Evolutionary conservation across 2,113 vertebrate species (phyloP), one percentile per base, ranked within the genome.

Genomic region (Hepsetus odoe): DNA sequence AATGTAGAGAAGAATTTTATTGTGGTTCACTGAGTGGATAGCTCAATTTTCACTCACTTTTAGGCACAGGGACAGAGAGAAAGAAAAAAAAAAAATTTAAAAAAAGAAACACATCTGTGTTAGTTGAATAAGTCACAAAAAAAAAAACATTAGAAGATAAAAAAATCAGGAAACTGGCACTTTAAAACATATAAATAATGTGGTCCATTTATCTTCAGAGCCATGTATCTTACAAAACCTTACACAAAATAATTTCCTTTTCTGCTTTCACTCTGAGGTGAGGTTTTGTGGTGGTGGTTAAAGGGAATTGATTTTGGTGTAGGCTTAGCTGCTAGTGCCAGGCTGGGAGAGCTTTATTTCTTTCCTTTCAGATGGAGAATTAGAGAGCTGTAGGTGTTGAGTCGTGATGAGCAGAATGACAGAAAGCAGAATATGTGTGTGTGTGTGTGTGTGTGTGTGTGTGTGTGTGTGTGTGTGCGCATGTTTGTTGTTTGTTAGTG

Each of bases 251-350:
- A 38, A 55, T 14, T 42, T 68, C 18, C 42, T 38, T 35, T 30
- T 79, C 11, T 79, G 40, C 64, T 73, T 58, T 22, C 32, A 32
- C 20, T 61, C 30, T 61, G 58, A 32, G 28, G 32, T 61, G 28
- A 76, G 61, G 71, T 68, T 83, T 77, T 80, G 51, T 77, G 72
- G 51, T 53, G 62, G 67, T 75, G 72, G 72, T 74, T 71, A 76
- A 42, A 64, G 68, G 56, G 71, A 80, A 84, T 71, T 80, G 77
- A 87, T 85, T 82, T 82, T 78, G 26, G 75, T n/a, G 74, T 84
- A 80, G 84, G 86, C 70, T 75, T 76, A 51, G 67, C 20, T 64
- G 70, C 70, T 67, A 72, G 38, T 70, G 72, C 51, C 65, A 67
- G 66, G 35, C 64, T 65, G 38, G 56, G 68, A 35, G 20, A 42